Conservation (phyloP, 2,797 vertebrate species). For the Scolopax bukidnonensis region DNA sequence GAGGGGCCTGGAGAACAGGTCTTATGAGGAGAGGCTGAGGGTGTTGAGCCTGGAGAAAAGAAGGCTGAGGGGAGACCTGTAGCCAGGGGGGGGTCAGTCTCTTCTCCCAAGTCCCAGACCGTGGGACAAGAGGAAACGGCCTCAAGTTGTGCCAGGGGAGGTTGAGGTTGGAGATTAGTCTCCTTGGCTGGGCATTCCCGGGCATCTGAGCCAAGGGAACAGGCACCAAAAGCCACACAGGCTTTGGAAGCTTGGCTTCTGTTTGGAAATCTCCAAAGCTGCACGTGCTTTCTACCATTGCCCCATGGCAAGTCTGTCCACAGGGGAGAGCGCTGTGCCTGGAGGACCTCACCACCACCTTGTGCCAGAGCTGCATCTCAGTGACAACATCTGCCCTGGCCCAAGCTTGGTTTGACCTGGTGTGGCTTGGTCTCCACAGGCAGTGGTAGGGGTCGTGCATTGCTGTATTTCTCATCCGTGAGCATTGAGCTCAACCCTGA, state of each 20-base stretch:
- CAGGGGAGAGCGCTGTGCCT: background rate
- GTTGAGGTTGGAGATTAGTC: background rate
- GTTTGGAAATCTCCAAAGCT: background rate
- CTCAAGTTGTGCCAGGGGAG: no score
- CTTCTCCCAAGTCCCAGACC: no score
- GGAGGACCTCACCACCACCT: background rate
- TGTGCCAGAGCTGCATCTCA: background rate
- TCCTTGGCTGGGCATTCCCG: no score
- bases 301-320: background rate
- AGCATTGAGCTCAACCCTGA: background rate
- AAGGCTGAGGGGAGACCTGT: no score
- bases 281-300: background rate
- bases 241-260: background rate
- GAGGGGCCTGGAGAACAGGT: no score
- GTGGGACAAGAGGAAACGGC: no score
- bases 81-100: no score
- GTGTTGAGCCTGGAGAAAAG: no score
- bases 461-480: background rate
- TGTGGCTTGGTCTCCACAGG: fast-evolving
- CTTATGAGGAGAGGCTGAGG: no score
- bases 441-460: fast-evolving
- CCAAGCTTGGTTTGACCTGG: background rate
- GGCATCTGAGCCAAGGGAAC: no score
- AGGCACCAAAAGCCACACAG: background rate
- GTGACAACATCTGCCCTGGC: no score